phyloP scores from a whole-genome alignment of 2,888 invertebrate genomes.

The Notocelia uddmanniana region DNA sequence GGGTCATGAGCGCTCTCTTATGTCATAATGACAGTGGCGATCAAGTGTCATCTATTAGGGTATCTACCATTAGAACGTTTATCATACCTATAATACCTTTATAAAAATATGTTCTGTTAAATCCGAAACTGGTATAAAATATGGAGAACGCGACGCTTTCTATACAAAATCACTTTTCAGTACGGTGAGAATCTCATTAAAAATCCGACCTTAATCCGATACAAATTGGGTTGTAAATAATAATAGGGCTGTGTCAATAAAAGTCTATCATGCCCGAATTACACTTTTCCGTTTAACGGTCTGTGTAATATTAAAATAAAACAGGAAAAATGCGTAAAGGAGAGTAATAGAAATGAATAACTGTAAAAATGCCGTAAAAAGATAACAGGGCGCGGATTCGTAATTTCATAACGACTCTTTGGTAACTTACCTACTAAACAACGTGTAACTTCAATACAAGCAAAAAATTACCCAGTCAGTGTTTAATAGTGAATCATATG shows the following conservation, averaged over 20 bases:
- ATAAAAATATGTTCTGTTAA: too few species aligned
- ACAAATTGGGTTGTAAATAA: not conserved
- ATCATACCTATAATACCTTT: too few species aligned
- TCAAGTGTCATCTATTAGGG: too few species aligned
- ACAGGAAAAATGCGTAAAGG: not conserved
- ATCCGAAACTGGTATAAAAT: not conserved
- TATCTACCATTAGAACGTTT: too few species aligned
- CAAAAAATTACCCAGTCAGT: too few species aligned
- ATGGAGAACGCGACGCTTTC: not conserved
- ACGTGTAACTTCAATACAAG: too few species aligned
- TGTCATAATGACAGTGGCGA: too few species aligned
- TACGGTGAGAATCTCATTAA: not conserved
- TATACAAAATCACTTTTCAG: not conserved
- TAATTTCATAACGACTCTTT: not conserved
- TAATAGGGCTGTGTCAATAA: not conserved
- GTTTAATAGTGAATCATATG: too few species aligned
- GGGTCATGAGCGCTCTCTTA: too few species aligned
- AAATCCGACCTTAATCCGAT: not conserved
- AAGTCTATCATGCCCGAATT: not conserved
- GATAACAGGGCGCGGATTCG: not conserved
- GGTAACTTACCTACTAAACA: not conserved
- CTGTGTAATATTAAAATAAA: constrained; percentile 14
- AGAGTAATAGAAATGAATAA: not conserved
- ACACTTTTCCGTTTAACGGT: not conserved
- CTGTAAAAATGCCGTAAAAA: constrained; percentile 6